Conservation (phyloP, 2,113 vertebrate genomes). For the Rafetus swinhoei region DNA sequence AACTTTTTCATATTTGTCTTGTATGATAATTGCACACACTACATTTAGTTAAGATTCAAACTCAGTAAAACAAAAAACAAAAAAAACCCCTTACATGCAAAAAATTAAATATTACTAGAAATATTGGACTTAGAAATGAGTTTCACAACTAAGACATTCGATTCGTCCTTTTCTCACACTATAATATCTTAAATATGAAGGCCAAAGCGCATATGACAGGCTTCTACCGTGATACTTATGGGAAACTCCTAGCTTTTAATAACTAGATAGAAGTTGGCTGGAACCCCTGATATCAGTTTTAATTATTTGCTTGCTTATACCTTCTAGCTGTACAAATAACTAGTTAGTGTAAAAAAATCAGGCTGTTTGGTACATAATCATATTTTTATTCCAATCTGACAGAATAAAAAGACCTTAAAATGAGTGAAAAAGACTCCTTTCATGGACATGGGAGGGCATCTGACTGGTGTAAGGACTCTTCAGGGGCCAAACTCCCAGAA, state of each 20-base stretch:
- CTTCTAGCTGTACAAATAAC: background rate
- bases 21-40: background rate
- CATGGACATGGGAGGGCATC: background rate
- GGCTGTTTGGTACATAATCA: background rate
- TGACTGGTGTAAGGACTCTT: background rate
- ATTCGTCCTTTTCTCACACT: background rate
- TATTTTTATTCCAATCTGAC: background rate
- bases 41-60: background rate
- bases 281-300: background rate
- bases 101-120: background rate
- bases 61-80: background rate
- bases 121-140: background rate
- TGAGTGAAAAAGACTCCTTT: background rate
- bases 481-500: background rate
- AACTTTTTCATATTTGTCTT: background rate
- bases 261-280: background rate
- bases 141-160: background rate
- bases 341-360: background rate
- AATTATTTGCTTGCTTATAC: background rate
- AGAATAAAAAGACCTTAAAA: background rate
- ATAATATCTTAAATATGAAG: background rate
- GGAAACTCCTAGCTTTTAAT: background rate
- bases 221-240: rapidly evolving
- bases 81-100: background rate
- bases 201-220: background rate